Conservation (phyloP, 1,140 invertebrate genomes). For the Octopus sinensis region DNA sequence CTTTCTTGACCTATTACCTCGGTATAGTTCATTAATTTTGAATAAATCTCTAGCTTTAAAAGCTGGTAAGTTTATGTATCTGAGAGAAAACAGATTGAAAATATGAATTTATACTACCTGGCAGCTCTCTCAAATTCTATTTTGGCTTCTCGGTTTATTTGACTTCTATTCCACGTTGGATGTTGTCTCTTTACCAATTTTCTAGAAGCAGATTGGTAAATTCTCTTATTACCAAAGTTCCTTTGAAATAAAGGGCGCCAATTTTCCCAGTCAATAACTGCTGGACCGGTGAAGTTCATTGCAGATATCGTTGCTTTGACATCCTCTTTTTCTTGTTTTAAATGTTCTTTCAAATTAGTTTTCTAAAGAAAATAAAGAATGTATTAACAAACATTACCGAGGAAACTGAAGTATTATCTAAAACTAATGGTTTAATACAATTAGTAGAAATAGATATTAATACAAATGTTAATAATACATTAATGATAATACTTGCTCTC, state of each 20-base stretch:
- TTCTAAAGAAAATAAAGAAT: neutral
- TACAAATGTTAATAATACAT: too few species aligned
- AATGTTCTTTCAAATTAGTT: neutral
- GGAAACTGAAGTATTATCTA: too few species aligned
- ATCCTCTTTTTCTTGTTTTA: neutral
- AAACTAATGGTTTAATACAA: too few species aligned
- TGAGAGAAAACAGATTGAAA: too few species aligned
- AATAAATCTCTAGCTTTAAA: too few species aligned
- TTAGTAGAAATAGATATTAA: too few species aligned
- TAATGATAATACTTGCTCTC: too few species aligned
- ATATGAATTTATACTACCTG: constrained; percentile 21
- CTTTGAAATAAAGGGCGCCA: constrained; percentile 74
- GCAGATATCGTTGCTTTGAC: neutral
- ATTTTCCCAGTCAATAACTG: constrained; percentile 79
- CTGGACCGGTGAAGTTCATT: constrained; percentile 62
- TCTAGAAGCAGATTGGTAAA: constrained; percentile 28
- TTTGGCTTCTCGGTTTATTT: constrained; percentile 24
- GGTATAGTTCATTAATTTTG: too few species aligned
- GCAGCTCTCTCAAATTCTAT: constrained; percentile 28
- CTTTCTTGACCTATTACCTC: too few species aligned
- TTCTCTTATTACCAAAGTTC: constrained; percentile 64
- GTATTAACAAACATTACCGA: too few species aligned
- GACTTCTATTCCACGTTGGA: constrained; percentile 25
- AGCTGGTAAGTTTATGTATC: too few species aligned
- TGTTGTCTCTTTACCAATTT: constrained; percentile 22